phyloP scores from a whole-genome alignment of 1,140 invertebrate genomes.

The Bemisia tabaci region DNA sequence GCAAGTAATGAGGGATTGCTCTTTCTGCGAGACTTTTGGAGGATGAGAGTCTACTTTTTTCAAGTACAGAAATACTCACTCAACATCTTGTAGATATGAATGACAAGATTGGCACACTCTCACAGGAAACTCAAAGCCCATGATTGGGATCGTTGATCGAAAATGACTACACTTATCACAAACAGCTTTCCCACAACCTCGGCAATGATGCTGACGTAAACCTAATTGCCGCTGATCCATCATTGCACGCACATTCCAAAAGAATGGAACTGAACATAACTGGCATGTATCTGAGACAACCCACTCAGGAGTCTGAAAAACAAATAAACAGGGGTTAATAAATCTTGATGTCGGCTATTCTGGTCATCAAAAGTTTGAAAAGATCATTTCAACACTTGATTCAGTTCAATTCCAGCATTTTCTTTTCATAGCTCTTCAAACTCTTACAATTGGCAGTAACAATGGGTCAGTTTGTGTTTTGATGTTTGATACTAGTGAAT shows the following conservation, averaged over 20 bases:
- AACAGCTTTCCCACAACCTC: constrained; percentile 81
- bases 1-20: no score
- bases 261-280: constrained; percentile 85
- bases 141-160: constrained; percentile 74
- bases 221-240: constrained; percentile 91
- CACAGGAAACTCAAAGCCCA: constrained; percentile 97
- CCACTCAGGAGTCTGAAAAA: constrained; percentile 74
- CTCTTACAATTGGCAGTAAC: no score
- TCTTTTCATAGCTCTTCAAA: no score
- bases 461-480: no score
- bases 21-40: no score
- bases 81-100: constrained; percentile 63
- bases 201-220: constrained; percentile 77
- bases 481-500: no score
- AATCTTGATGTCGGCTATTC: neutral
- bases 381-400: no score
- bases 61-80: no score
- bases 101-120: constrained; percentile 88
- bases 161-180: constrained; percentile 84
- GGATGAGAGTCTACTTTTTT: no score
- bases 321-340: constrained; percentile 4
- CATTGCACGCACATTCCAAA: constrained; percentile 97
- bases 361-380: constrained; percentile 5
- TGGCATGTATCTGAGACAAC: constrained; percentile 85
- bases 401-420: no score